Evolutionary conservation across 2,797 vertebrate species (phyloP).

Genomic region (Lepus oiostolus): DNA sequence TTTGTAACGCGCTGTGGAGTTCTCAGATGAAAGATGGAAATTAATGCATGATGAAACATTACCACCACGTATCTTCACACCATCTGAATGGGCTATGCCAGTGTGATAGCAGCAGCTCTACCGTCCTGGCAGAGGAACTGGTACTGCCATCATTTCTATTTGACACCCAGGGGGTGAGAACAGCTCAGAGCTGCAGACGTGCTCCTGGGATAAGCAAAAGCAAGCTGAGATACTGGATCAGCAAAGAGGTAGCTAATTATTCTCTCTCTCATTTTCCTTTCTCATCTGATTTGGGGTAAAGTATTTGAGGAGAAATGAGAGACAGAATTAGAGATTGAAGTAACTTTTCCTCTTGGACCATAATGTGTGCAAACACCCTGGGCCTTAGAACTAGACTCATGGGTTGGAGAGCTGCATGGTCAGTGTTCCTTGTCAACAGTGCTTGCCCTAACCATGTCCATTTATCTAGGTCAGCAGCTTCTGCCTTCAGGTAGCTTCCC

Average conservation of each 20-base stretch:
- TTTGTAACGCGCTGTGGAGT: constrained; percentile 45
- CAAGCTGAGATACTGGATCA: background rate
- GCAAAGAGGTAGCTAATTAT: background rate
- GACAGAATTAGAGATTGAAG: background rate
- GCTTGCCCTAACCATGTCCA: background rate
- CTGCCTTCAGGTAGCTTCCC: background rate
- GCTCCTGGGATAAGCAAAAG: background rate
- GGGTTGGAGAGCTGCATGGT: too few species aligned
- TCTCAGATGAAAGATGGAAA: constrained; percentile 77
- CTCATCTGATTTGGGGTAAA: background rate
- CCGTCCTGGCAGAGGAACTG: background rate
- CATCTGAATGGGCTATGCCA: constrained; percentile 45
- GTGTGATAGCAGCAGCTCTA: background rate
- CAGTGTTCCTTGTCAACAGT: background rate
- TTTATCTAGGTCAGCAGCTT: background rate
- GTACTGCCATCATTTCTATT: constrained; percentile 2
- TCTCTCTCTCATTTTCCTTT: background rate
- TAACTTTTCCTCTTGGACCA: background rate
- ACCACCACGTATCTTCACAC: constrained; percentile 21
- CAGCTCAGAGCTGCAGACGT: background rate
- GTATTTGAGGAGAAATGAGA: background rate
- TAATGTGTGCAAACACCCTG: too few species aligned
- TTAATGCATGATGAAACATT: constrained; percentile 62
- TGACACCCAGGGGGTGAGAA: background rate
- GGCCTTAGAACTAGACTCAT: too few species aligned